phyloP scores from a whole-genome alignment of 2,797 vertebrate species.

The Denticeps clupeoides region DNA sequence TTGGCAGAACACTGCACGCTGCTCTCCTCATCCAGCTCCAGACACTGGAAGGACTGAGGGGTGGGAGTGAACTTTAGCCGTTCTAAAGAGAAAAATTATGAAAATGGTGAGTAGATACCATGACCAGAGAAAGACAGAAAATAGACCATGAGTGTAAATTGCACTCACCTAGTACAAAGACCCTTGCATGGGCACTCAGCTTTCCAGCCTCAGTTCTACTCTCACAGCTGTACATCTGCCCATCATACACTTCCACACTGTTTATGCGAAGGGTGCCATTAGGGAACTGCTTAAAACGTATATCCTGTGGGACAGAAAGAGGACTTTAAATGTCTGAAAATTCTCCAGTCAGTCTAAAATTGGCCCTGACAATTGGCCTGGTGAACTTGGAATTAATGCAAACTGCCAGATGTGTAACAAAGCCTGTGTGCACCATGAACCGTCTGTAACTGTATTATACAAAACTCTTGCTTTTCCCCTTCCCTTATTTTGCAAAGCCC shows the following conservation, averaged over 20 bases:
- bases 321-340: too few relatives aligned
- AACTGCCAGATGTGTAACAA: too few relatives aligned
- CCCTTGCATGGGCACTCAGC: slow-evolving; percentile 57
- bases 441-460: too few relatives aligned
- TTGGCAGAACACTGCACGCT: slow-evolving; percentile 70
- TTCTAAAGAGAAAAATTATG: slow-evolving; percentile 45
- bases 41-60: slow-evolving; percentile 65
- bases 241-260: slow-evolving; percentile 74
- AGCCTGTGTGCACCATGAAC: too few relatives aligned
- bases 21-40: slow-evolving; percentile 72
- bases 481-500: too few relatives aligned
- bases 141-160: not conserved
- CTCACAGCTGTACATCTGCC: slow-evolving; percentile 63
- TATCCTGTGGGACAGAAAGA: slow-evolving; percentile 44
- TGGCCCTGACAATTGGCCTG: too few relatives aligned
- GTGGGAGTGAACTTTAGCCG: slow-evolving; percentile 76
- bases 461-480: too few relatives aligned
- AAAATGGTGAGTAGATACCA: not conserved
- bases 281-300: slow-evolving; percentile 59
- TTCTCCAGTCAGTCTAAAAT: too few relatives aligned
- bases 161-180: slow-evolving; percentile 62
- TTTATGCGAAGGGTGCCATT: slow-evolving; percentile 75
- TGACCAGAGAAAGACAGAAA: not conserved
- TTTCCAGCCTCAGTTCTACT: slow-evolving; percentile 63
- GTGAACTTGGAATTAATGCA: too few relatives aligned